Percentiles rank a stretch among this genome's conserved stretches.
phyloP scores from a whole-genome alignment of 2,797 vertebrate genomes.

The Prionace glauca region DNA sequence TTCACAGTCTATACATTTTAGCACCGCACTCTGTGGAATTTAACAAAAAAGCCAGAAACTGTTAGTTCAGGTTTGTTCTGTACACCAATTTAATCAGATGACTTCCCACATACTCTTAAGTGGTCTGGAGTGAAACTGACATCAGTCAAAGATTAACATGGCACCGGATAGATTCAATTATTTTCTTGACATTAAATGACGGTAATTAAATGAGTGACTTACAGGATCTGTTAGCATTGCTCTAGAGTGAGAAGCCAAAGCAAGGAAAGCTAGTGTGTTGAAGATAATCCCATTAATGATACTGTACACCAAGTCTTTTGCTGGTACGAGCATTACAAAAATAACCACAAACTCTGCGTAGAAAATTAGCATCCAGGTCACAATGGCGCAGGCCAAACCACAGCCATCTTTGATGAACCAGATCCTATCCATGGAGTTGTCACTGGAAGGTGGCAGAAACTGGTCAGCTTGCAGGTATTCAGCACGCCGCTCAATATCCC shows the following conservation, averaged over 20 bases:
- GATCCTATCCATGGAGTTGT: slow-evolving; percentile 66
- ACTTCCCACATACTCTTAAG: background rate
- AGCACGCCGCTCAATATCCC: slow-evolving; percentile 91
- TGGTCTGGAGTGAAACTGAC: background rate
- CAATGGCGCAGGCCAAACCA: slow-evolving; percentile 83
- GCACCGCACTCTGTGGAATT: background rate
- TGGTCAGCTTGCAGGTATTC: slow-evolving; percentile 87
- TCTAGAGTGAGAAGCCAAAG: slow-evolving; percentile 82
- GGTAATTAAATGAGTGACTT: slow-evolving; percentile 52
- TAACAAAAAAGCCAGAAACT: background rate
- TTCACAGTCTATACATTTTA: background rate
- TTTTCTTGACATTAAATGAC: background rate
- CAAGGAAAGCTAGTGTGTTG: slow-evolving; percentile 82
- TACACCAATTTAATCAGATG: background rate
- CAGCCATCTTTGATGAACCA: slow-evolving; percentile 98
- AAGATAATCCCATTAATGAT: slow-evolving; percentile 84
- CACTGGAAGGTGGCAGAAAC: slow-evolving; percentile 72
- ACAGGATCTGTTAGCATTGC: slow-evolving; percentile 98
- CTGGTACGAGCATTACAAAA: slow-evolving; percentile 88
- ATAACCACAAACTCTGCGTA: slow-evolving; percentile 95
- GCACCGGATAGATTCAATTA: background rate
- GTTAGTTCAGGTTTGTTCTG: background rate
- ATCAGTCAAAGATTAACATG: background rate
- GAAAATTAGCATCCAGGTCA: slow-evolving; percentile 93
- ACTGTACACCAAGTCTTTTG: slow-evolving; percentile 75